A percentile compares a stretch with the other conserved stretches of the same genome.
phyloP scores from a whole-genome alignment of 1,140 invertebrate species.

The Drosophila pandora region DNA sequence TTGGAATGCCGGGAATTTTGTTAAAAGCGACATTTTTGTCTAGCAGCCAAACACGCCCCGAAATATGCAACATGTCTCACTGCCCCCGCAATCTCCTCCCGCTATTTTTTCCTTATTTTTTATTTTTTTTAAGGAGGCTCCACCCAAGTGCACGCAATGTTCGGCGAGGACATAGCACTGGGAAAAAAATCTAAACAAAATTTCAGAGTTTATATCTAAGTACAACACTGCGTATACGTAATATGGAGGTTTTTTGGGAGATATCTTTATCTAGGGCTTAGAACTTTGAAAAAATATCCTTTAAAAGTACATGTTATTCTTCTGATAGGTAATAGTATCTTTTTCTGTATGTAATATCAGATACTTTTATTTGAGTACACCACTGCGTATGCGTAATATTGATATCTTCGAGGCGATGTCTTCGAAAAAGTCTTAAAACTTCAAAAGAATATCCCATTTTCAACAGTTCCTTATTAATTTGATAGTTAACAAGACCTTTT shows the following conservation, averaged over 20 bases:
- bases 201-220: neutral
- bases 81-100: conserved; percentile 14
- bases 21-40: conserved; percentile 57
- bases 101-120: conserved; percentile 7
- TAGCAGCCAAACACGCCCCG: conserved; percentile 53
- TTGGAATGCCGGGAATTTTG: conserved; percentile 55
- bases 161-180: conserved; percentile 22
- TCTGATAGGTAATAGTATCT: too few relatives aligned
- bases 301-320: too few relatives aligned
- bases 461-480: neutral
- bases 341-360: too few relatives aligned
- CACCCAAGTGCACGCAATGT: conserved; percentile 54
- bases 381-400: too few relatives aligned
- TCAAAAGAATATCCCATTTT: too few relatives aligned
- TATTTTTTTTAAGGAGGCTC: conserved; percentile 28
- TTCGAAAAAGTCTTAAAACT: too few relatives aligned
- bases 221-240: neutral
- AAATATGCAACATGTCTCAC: conserved; percentile 61
- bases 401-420: too few relatives aligned
- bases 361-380: too few relatives aligned
- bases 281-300: too few relatives aligned
- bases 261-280: too few relatives aligned
- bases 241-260: neutral
- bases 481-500: neutral
- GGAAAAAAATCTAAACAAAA: neutral